Evolutionary conservation across 2,888 invertebrate genomes (phyloP), one percentile per base, ranked within the genome.

Genomic region (Lithophane socia): DNA sequence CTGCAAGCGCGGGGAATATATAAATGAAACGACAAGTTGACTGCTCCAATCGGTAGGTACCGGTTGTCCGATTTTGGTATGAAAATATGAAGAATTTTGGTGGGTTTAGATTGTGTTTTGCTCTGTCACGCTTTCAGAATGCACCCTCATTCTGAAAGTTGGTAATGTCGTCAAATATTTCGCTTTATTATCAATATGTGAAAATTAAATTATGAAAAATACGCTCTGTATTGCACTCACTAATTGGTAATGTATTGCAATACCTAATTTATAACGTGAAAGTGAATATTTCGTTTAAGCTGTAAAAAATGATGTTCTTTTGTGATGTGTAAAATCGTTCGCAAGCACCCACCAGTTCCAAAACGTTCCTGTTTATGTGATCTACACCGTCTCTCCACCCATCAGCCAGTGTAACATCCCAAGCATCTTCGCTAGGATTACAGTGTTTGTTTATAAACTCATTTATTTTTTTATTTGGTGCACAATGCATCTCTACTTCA

Each of bases 1-100:
- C 96, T 97, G 56, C 10, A n/a, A 1, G 56, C 12, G n/a, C 12
- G n/a, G 12, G n/a, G 56, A 56, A n/a, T 56, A 56, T 56, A 12
- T n/a, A 56, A 10, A 56, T 56, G n/a, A 56, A 56, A 56, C n/a
- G 56, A 56, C 56, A 58, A 58, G 24, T 58, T 5, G 9, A 58
- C 58, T 0, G 4, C 24, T 13, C 7, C 58, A 58, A 5, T 56
- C n/a, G 5, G 56, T 24, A 58, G 5, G 16, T 49, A 16, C 56
- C n/a, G n/a, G n/a, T 12, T 9, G n/a, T n/a, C 12, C n/a, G 8
- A 54, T 54, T 49, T 49, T 0, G 7, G 7, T 49, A 16, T 18
- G 7, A 37, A 37, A 37, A 37, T 37, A 2, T 37, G 37, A 49
- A 16, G 13, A 16, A 13, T 16, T 13, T 49, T 49, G 49, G 49